These are phyloP conservation scores for Podarcis lilfordi DNA, from an alignment of 2,797 vertebrate species.

Conservation along the genomic window DNA sequence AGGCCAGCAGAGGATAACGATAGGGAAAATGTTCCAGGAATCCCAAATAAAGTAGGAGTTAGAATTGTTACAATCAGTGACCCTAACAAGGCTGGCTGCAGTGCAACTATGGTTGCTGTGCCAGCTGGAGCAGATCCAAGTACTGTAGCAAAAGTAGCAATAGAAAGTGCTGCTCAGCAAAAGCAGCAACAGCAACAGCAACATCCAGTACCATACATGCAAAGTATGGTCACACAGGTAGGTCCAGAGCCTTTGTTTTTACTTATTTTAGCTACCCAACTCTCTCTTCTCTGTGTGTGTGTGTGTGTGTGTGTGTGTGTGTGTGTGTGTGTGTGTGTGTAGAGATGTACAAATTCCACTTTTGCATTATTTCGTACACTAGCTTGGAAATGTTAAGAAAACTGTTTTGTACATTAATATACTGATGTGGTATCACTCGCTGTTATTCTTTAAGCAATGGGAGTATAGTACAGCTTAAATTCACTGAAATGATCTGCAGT, in stretches of 20 bases:
- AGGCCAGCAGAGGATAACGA: constrained; percentile 92
- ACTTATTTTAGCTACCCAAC: constrained; percentile 48
- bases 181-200: constrained; percentile 92
- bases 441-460: constrained; percentile 10
- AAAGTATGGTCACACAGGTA: constrained; percentile 87
- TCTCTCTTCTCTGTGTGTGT: constrained; percentile 28
- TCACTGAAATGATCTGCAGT: not conserved
- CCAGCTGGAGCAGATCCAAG: constrained; percentile 97
- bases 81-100: constrained; percentile 98
- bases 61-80: constrained; percentile 99
- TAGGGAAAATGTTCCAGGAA: constrained; percentile 86
- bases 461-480: constrained; percentile 36
- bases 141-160: constrained; percentile 99
- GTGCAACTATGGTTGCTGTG: constrained; percentile 98
- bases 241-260: constrained; percentile 63
- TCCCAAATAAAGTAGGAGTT: constrained; percentile 98
- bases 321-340: not conserved
- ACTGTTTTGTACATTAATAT: not conserved
- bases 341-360: constrained; percentile 14
- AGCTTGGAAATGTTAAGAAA: constrained; percentile 32
- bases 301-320: not conserved
- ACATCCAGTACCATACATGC: constrained; percentile 85
- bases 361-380: not conserved
- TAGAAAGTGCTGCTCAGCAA: constrained; percentile 98
- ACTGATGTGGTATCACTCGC: constrained; percentile 5